phyloP scores from a whole-genome alignment of 2,113 vertebrate species.

The Piaya cayana region DNA sequence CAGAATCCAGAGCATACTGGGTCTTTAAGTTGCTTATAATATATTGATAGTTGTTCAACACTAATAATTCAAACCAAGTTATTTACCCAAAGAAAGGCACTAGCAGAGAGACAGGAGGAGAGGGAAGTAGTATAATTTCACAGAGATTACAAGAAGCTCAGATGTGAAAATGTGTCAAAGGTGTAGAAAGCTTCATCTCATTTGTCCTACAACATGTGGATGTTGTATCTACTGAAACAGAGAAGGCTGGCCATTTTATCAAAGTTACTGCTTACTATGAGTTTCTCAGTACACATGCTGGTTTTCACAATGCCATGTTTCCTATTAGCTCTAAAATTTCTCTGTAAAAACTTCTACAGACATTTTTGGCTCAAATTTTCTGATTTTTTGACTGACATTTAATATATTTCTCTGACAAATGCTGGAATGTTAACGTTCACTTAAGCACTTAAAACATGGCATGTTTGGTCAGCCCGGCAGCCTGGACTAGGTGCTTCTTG shows the following conservation, averaged over 20 bases:
- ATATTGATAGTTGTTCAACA: background rate
- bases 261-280: background rate
- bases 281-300: background rate
- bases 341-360: background rate
- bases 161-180: background rate
- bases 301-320: background rate
- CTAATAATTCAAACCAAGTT: background rate
- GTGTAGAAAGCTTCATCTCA: background rate
- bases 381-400: background rate
- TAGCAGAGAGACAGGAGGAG: background rate
- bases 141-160: background rate
- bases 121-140: background rate
- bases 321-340: background rate
- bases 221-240: background rate
- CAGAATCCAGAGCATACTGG: background rate
- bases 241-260: background rate
- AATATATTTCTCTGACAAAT: background rate
- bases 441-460: background rate
- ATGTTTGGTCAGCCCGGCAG: background rate
- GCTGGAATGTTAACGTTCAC: background rate
- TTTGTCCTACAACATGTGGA: background rate
- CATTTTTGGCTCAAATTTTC: background rate
- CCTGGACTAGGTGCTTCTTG: background rate
- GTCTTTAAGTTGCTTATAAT: background rate
- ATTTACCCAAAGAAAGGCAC: background rate